Evolutionary conservation across 2,888 invertebrate genomes (phyloP).

Genomic region (Drosophila trichaetosa): DNA sequence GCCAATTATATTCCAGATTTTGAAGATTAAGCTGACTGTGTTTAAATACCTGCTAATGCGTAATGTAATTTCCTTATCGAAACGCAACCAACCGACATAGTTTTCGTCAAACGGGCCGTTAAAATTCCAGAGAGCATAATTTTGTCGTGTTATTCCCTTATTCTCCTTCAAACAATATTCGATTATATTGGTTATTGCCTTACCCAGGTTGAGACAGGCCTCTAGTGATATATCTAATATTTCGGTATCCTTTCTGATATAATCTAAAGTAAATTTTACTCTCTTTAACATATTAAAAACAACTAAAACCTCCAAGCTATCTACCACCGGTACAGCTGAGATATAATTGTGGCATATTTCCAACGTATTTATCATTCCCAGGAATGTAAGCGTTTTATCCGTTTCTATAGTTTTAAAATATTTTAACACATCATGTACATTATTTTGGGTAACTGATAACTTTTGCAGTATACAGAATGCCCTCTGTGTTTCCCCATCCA

Average conservation of each 20-base stretch:
- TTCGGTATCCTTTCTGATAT: slow-evolving; percentile 23
- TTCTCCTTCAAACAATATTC: neutral
- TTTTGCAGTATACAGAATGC: slow-evolving; percentile 26
- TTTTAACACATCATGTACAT: neutral
- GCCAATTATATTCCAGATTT: slow-evolving; percentile 12
- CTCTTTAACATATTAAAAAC: slow-evolving; percentile 10
- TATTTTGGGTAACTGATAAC: neutral
- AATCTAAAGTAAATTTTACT: slow-evolving; percentile 4
- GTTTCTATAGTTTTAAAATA: neutral
- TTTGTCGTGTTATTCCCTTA: neutral
- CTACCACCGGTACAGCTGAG: neutral
- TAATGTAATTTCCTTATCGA: slow-evolving; percentile 13
- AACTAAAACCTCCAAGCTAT: slow-evolving; percentile 1
- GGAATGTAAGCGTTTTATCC: neutral
- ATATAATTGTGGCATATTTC: slow-evolving; percentile 11
- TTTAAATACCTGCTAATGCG: slow-evolving; percentile 4
- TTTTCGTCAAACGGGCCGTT: slow-evolving; percentile 4
- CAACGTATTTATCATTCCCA: slow-evolving; percentile 30
- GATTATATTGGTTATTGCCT: slow-evolving; percentile 26
- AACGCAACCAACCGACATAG: slow-evolving; percentile 19
- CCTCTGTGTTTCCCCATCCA: slow-evolving; percentile 20
- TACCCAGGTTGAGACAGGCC: neutral
- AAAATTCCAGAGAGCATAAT: neutral
- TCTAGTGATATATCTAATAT: slow-evolving; percentile 25
- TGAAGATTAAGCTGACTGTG: neutral